A percentile compares a stretch with the other conserved stretches of the same genome.
phyloP scores from a whole-genome alignment of 2,888 invertebrate species.

The Drosophila lacicola region DNA sequence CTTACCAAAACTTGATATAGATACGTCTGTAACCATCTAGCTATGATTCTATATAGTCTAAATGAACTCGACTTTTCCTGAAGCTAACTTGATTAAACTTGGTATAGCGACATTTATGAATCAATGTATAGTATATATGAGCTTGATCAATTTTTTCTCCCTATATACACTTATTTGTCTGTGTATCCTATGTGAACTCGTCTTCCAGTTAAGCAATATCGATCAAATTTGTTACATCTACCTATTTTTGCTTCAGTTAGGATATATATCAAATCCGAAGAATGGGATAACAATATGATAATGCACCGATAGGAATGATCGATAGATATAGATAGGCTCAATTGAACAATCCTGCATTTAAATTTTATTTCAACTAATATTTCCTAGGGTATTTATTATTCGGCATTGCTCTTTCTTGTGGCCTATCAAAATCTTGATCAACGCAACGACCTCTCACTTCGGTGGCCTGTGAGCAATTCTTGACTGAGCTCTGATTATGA shows the following conservation, averaged over 20 bases:
- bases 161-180: neutral
- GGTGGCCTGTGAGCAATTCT: conserved; percentile 24
- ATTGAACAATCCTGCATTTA: neutral
- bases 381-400: conserved; percentile 10
- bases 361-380: neutral
- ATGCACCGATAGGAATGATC: neutral
- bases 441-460: conserved; percentile 33
- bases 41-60: neutral
- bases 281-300: neutral
- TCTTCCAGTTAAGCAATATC: neutral
- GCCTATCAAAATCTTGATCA: neutral
- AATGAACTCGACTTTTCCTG: no score
- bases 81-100: no score
- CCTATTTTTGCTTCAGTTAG: no score
- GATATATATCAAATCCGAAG: neutral
- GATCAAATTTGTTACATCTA: no score
- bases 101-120: no score
- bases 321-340: no score
- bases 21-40: neutral
- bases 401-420: neutral
- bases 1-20: no score
- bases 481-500: conserved; percentile 5
- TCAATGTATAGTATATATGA: no score
- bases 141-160: no score
- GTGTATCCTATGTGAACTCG: neutral